Evolutionary conservation across 2,797 vertebrate species (phyloP), one percentile per base, ranked within the genome.

Genomic region (Gobionotothen gibberifrons): DNA sequence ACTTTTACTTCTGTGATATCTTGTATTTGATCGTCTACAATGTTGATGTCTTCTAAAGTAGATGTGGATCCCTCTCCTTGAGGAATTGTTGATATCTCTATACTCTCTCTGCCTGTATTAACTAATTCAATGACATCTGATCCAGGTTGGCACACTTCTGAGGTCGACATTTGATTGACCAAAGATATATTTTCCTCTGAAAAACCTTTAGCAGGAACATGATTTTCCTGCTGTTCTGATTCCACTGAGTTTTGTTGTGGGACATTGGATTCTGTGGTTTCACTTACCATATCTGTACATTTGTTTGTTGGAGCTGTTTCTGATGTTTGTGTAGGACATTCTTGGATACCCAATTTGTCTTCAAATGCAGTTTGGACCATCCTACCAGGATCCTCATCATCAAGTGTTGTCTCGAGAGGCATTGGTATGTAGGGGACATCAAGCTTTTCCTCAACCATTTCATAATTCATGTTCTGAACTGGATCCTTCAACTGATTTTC

Each of bases 101-200:
- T 67, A 7, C n/a, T 61, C 9, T 51, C 14, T 68, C 44, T 54
- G 4, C 56, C 49, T 64, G 15, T 26, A 44, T 66, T 3, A 53
- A 44, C 32, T 51, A 53, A 60, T 54, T 70, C 19, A 8, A 4
- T 51, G n/a, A 49, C 62, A 47, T 72, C 56, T 44, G 54, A 58
- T 72, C 5, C 52, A 59, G 29, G 49, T 8, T 10, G 44, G 19
- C 49, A 52, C 19, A 32, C n/a, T 56, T 83, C 83, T 57, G 51
- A 60, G 29, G 51, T 55, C 11, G 53, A 56, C 15, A 16, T 26
- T 17, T 76, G 13, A 52, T 32, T 39, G 2, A 68, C 51, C 9
- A 48, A 19, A 49, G 65, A 69, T 10, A 16, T 15, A 52, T 52
- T 29, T 65, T 78, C 54, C 15, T 63, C 11, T 1, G 55, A 59